These are phyloP conservation scores for Hyphantria cunea DNA, from an alignment of 1,140 invertebrate genomes.

Conservation along the genomic window DNA sequence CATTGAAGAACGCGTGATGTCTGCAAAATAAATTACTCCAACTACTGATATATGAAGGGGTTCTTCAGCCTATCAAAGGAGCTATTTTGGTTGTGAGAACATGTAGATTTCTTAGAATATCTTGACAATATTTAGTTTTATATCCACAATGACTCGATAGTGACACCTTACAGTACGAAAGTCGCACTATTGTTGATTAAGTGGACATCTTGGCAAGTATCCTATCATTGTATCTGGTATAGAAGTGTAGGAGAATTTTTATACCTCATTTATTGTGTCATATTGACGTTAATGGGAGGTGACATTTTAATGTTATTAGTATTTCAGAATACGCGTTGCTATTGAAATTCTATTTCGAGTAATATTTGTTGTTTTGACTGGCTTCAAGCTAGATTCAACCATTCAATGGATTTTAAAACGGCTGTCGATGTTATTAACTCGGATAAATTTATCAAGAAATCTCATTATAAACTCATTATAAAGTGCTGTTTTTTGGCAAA, in stretches of 20 bases:
- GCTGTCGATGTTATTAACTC: no score
- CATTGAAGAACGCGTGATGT: not conserved
- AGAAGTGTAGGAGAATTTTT: slow-evolving; percentile 1
- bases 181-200: slow-evolving; percentile 18
- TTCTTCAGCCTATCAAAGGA: no score
- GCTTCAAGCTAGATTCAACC: no score
- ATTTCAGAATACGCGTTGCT: slow-evolving; percentile 2
- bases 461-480: no score
- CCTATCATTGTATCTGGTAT: slow-evolving; percentile 5
- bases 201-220: slow-evolving; percentile 22
- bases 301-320: not conserved
- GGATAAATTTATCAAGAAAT: no score
- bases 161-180: slow-evolving; percentile 6
- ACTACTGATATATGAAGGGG: slow-evolving; percentile 6
- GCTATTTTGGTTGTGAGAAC: no score
- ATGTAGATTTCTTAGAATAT: slow-evolving; percentile 8
- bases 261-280: slow-evolving; percentile 11
- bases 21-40: slow-evolving; percentile 14
- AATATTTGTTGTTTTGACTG: not conserved
- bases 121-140: slow-evolving; percentile 14
- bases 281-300: slow-evolving; percentile 17
- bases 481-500: no score
- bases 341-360: no score
- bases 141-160: slow-evolving; percentile 2
- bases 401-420: no score